Evolutionary conservation across 2,113 vertebrate species (phyloP).

Genomic region (Telmatochromis bifrenatus): DNA sequence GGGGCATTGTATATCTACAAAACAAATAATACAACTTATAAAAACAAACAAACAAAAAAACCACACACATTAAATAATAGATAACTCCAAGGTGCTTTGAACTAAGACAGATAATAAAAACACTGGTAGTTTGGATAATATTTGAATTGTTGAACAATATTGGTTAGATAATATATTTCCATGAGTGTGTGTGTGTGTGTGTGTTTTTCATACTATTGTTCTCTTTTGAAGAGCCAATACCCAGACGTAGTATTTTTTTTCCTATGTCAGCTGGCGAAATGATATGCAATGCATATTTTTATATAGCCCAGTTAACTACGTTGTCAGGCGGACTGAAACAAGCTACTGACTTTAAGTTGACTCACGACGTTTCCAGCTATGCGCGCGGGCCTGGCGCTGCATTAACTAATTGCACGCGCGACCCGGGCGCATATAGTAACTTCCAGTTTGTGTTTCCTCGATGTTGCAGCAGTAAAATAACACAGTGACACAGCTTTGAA

Average conservation of each 20-base stretch:
- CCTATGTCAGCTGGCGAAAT: background rate
- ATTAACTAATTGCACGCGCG: background rate
- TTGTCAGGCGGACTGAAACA: background rate
- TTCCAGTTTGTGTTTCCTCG: background rate
- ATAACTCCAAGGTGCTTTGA: background rate
- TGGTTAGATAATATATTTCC: background rate
- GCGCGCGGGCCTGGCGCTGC: constrained; percentile 6
- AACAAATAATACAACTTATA: background rate
- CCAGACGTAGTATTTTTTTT: background rate
- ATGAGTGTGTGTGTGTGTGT: background rate
- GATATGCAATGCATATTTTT: background rate
- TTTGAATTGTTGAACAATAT: background rate
- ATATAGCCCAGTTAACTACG: background rate
- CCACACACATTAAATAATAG: background rate
- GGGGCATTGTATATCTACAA: background rate
- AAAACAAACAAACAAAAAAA: background rate
- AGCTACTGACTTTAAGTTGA: background rate
- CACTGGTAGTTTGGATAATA: background rate
- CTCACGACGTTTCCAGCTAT: background rate
- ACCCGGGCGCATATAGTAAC: background rate
- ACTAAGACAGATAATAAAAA: background rate
- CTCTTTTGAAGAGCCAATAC: background rate
- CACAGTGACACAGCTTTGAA: background rate
- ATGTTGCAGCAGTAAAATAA: background rate
- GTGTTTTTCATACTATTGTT: background rate